Percentiles rank a stretch among this genome's conserved stretches.
Evolutionary conservation across 2,113 vertebrate species (phyloP).

Genomic region (Phasianus colchicus): DNA sequence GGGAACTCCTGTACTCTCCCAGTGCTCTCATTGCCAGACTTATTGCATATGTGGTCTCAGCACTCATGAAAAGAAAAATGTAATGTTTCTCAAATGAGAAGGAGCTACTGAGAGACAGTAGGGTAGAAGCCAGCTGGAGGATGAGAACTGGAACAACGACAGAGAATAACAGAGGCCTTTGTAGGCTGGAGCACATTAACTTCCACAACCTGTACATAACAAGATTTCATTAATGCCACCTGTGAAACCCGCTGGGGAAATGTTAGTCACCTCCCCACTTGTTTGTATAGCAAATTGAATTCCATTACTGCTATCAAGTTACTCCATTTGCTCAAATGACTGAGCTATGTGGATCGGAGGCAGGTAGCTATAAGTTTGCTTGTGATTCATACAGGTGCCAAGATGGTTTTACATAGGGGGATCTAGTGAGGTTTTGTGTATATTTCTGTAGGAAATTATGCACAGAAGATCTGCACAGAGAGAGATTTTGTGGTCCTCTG

Average conservation of each 20-base stretch:
- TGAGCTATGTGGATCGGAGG: background rate
- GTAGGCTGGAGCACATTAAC: background rate
- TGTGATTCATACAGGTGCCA: background rate
- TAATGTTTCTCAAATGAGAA: background rate
- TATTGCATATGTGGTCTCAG: fast-evolving
- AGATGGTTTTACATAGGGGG: background rate
- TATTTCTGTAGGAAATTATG: background rate
- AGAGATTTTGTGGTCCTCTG: background rate
- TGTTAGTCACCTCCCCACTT: background rate
- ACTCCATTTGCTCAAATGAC: background rate
- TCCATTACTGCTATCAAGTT: background rate
- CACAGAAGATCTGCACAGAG: background rate
- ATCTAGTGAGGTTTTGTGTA: background rate
- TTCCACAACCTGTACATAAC: background rate
- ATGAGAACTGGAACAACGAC: background rate
- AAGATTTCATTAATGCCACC: background rate
- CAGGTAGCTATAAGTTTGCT: background rate
- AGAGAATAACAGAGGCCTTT: background rate
- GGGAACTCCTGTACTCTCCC: background rate
- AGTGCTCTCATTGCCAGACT: background rate
- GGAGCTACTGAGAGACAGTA: background rate
- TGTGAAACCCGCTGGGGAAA: background rate
- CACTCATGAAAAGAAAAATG: background rate
- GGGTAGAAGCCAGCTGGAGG: background rate
- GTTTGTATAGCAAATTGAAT: background rate